Percentiles rank a stretch among this genome's conserved stretches.
These are phyloP conservation scores for Caenorhabditis japonica DNA, from an alignment of 2,888 invertebrate species.

Conservation along the genomic window DNA sequence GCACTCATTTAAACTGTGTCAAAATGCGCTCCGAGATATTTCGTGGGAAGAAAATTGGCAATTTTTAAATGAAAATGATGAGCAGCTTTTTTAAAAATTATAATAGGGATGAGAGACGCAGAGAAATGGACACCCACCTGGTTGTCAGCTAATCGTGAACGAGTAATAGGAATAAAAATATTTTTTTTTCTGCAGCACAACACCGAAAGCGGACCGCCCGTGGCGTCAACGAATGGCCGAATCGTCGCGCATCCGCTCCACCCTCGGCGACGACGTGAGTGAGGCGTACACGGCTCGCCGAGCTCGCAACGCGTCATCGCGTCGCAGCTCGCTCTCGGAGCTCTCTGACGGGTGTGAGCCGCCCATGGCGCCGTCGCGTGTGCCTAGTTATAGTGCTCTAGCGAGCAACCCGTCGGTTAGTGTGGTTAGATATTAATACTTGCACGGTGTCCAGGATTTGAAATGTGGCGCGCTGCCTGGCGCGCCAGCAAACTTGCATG, in stretches of 20 bases:
- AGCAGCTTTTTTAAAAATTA: too few relatives aligned
- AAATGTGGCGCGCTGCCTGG: background rate
- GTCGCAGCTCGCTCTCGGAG: constrained; percentile 49
- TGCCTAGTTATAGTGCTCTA: constrained; percentile 47
- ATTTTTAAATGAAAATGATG: too few relatives aligned
- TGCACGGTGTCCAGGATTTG: too few relatives aligned
- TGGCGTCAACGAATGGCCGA: constrained; percentile 76
- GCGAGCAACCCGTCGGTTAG: constrained; percentile 41
- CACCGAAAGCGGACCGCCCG: constrained; percentile 67
- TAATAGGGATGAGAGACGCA: too few relatives aligned
- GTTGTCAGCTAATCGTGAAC: too few relatives aligned
- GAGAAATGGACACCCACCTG: too few relatives aligned
- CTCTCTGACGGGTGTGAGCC: constrained; percentile 29
- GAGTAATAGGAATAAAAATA: too few relatives aligned
- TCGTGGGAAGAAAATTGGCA: too few relatives aligned
- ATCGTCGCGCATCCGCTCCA: constrained; percentile 66
- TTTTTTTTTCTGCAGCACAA: constrained; percentile 52
- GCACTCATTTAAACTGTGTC: too few relatives aligned
- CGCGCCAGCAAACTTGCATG: too few relatives aligned
- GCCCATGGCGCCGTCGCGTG: constrained; percentile 25
- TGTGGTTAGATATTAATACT: constrained; percentile 10
- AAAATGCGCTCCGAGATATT: too few relatives aligned
- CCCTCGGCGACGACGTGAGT: constrained; percentile 65
- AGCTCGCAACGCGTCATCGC: constrained; percentile 46
- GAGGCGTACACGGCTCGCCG: constrained; percentile 56